Evolutionary conservation across 2,888 invertebrate species (phyloP), one percentile per base, ranked within the genome.

Genomic region (Ernsta delagoae): DNA sequence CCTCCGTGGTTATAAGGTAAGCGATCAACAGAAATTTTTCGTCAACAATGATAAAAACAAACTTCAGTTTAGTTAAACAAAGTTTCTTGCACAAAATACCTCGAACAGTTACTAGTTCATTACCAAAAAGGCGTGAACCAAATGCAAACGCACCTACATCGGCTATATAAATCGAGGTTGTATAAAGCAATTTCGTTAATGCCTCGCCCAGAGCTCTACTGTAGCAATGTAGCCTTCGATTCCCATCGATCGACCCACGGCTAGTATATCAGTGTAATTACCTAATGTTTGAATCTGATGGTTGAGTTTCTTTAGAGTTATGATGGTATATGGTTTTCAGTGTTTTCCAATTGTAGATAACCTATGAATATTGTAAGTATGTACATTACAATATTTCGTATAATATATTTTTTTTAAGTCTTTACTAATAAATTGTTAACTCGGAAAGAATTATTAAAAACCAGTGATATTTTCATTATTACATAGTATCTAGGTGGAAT

Each of bases 101-200:
- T 34, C 36, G 36, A 36, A 36, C 56, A 36, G n/a, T 57, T 34
- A 3, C 45, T 56, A 53, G 45, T 65, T 43, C 12, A 57, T 65
- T 59, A 50, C 50, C 7, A 11, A 39, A 65, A 65, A 59, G 39
- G n/a, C 53, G 59, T 59, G 31, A 59, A 54, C 11, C 41, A 36
- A 50, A 50, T 50, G 65, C 50, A 53, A 65, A 65, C 59, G 36
- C 11, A 67, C 9, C 36, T 41, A 48, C 57, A 39, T 48, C 59
- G 39, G 3, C 54, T 64, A 56, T 54, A 50, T 68, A 68, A 68
- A 53, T 67, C 59, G 54, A 9, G 60, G 31, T 59, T 73, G 75
- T 76, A 87, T 89, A 86, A 85, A 91, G 88, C 90, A 90, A 92
- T 92, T 88, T 92, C 86, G 87, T 82, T 91, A 91, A 92, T 91